Evolutionary conservation across 1,140 invertebrate species (phyloP).

Genomic region (Heliconius nattereri): DNA sequence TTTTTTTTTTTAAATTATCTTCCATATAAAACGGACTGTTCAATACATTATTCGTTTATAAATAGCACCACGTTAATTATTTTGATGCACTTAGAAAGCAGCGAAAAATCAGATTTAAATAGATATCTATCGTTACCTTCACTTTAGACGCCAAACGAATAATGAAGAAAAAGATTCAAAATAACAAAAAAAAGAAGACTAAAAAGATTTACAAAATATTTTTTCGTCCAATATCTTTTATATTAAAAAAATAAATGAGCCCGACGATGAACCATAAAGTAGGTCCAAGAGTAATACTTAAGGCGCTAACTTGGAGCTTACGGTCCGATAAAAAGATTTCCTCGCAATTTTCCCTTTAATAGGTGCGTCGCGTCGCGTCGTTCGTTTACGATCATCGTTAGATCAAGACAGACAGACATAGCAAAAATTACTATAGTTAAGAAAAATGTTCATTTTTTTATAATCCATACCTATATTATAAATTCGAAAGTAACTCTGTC

Average conservation of each 20-base stretch:
- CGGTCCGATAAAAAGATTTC: conserved; percentile 2
- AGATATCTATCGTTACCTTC: too few species aligned
- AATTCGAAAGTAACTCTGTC: too few species aligned
- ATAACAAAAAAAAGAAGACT: background rate
- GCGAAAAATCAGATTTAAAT: too few species aligned
- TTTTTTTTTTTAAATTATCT: too few species aligned
- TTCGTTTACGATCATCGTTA: background rate
- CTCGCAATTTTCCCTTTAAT: background rate
- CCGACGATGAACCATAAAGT: conserved; percentile 20
- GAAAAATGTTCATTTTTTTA: background rate
- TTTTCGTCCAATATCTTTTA: background rate
- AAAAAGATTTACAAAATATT: background rate
- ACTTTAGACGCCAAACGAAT: too few species aligned
- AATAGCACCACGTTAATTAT: too few species aligned
- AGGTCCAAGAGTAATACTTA: conserved; percentile 14
- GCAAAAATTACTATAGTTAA: background rate
- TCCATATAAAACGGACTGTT: too few species aligned
- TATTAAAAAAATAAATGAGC: conserved; percentile 12
- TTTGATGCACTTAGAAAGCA: too few species aligned
- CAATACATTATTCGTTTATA: too few species aligned
- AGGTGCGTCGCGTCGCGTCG: background rate
- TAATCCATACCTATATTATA: too few species aligned
- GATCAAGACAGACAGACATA: background rate
- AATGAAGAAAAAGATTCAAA: background rate
- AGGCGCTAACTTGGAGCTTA: conserved; percentile 18